Conservation (phyloP, 2,113 vertebrate genomes). For the Isurus oxyrinchus region DNA sequence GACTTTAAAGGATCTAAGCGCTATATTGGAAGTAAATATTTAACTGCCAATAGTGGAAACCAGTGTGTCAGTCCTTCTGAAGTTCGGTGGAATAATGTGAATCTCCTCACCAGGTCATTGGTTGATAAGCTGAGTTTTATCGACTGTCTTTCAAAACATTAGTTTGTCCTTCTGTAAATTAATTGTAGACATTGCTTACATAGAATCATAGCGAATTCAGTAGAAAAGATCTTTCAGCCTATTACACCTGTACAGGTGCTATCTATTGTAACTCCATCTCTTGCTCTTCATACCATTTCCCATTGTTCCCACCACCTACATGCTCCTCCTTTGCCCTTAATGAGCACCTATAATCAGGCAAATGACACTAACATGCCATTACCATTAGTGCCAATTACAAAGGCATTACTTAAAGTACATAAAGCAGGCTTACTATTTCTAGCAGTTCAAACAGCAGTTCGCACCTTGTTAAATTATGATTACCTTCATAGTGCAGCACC, state of each 20-base stretch:
- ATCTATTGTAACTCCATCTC: not conserved
- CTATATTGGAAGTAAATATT: not conserved
- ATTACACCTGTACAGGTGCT: not conserved
- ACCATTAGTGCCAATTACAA: not conserved
- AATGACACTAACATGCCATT: not conserved
- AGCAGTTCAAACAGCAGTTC: not conserved
- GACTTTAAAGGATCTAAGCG: not conserved
- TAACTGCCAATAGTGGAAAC: not conserved
- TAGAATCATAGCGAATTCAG: not conserved
- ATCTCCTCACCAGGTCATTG: not conserved
- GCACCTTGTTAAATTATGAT: not conserved
- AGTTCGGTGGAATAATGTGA: not conserved
- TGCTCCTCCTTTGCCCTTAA: not conserved
- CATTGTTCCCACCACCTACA: not conserved
- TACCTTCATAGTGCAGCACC: not conserved
- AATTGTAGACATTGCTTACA: not conserved
- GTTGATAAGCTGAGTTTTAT: not conserved
- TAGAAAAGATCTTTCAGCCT: not conserved
- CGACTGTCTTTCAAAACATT: not conserved
- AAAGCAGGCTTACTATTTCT: not conserved
- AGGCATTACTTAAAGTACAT: not conserved
- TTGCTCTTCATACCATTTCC: not conserved
- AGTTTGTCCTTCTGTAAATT: not conserved
- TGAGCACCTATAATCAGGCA: not conserved
- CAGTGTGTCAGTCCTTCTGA: not conserved